Conservation (phyloP, 2,113 vertebrate species). For the Callithrix jacchus region DNA sequence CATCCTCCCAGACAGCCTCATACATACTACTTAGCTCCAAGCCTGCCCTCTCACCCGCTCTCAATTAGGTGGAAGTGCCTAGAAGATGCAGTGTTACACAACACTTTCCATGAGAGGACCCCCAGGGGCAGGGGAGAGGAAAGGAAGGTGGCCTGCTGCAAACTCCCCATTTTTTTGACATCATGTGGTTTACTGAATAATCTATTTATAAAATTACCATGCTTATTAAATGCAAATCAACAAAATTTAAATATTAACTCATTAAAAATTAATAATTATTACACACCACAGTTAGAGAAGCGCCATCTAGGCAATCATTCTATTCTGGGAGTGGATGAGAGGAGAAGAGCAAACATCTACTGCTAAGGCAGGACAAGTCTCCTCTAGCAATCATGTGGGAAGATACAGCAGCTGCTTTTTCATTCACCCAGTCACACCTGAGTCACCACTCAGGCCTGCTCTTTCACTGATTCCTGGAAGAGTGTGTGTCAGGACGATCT, state of each 20-base stretch:
- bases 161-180: not conserved
- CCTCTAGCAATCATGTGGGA: too few species aligned
- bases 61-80: not conserved
- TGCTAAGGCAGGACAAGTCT: not conserved
- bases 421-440: not conserved
- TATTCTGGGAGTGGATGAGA: not conserved
- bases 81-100: not conserved
- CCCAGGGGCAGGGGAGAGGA: not conserved
- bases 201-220: not conserved
- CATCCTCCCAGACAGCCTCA: not conserved
- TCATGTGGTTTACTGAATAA: not conserved
- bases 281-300: not conserved
- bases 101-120: not conserved
- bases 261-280: not conserved
- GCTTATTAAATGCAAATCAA: not conserved
- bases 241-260: not conserved
- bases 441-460: not conserved
- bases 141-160: not conserved
- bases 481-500: not conserved
- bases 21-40: too few species aligned
- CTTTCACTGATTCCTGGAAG: not conserved
- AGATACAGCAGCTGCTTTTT: not conserved
- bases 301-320: not conserved
- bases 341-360: not conserved
- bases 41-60: rapidly evolving